A percentile compares a stretch with the other conserved stretches of the same genome.
Evolutionary conservation across 64 coral and sea anemone genomes (phyloP).

Genomic region (Montipora cactus): DNA sequence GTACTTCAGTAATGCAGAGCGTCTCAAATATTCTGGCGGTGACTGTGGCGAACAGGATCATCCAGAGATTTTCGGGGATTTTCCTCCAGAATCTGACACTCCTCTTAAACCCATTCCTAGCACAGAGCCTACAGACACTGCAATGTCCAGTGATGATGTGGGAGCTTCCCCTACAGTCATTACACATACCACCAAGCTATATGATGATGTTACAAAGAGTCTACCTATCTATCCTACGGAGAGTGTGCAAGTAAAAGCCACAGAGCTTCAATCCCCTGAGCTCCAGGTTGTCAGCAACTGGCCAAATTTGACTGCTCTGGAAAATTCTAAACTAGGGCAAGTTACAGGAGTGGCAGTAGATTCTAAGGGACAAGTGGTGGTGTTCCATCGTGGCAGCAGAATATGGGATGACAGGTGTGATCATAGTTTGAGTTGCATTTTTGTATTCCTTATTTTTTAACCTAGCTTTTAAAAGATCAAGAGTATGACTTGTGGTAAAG

Average conservation of each 20-base stretch:
- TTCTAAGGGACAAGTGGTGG: conserved; percentile 58
- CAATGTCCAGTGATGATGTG: neutral
- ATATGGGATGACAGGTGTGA: conserved; percentile 68
- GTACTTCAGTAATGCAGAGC: conserved; percentile 47
- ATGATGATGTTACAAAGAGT: neutral
- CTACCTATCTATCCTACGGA: neutral
- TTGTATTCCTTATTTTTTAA: neutral
- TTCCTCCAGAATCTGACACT: conserved; percentile 61
- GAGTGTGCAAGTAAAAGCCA: neutral
- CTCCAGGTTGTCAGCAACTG: conserved; percentile 38
- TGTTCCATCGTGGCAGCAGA: conserved; percentile 80
- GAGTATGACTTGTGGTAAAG: too few relatives aligned
- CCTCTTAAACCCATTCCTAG: neutral
- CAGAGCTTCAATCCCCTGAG: neutral
- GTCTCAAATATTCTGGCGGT: neutral
- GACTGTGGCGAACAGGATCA: conserved; percentile 38
- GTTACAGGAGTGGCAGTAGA: conserved; percentile 76
- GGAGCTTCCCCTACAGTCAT: neutral
- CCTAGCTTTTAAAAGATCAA: too few relatives aligned
- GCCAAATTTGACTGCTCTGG: conserved; percentile 43
- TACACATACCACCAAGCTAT: neutral
- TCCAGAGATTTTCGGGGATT: conserved; percentile 23
- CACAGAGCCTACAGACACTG: neutral
- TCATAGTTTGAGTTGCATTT: neutral
- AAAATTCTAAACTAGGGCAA: conserved; percentile 60